phyloP scores from a whole-genome alignment of 2,797 vertebrate genomes.

The Taeniopygia guttata region DNA sequence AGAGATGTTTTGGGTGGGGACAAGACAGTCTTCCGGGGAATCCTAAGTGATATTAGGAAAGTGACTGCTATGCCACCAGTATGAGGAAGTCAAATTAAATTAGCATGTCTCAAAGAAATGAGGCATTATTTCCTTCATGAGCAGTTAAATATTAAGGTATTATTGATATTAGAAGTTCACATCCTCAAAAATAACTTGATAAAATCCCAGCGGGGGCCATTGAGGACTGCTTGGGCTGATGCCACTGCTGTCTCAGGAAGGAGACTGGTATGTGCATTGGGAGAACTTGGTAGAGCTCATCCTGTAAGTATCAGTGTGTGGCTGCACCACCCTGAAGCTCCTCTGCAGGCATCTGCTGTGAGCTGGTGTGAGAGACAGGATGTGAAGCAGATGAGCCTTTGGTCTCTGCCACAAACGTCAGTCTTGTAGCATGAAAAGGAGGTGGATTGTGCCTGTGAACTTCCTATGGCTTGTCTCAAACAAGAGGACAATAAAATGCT shows the following conservation, averaged over 20 bases:
- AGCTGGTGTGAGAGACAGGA: neutral
- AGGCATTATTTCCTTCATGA: neutral
- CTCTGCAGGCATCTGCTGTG: accelerated
- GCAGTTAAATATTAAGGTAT: neutral
- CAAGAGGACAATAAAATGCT: neutral
- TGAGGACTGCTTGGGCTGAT: neutral
- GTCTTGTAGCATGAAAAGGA: neutral
- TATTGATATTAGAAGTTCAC: neutral
- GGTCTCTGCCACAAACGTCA: neutral
- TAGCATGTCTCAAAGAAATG: neutral
- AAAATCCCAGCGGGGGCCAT: neutral
- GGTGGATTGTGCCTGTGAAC: neutral
- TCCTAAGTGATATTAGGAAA: neutral
- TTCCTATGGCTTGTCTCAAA: neutral
- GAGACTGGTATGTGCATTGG: neutral
- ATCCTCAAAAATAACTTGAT: neutral
- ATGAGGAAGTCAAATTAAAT: neutral
- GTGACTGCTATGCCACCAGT: neutral
- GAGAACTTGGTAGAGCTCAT: neutral
- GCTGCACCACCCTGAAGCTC: neutral
- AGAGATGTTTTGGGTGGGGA: neutral
- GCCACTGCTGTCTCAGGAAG: neutral
- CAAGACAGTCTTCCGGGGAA: neutral
- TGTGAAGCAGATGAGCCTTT: neutral
- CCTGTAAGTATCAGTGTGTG: neutral